Percentiles rank a stretch among this genome's conserved stretches.
Evolutionary conservation across 2,797 vertebrate species (phyloP).

Genomic region (Parauchenoglanis ngamensis): DNA sequence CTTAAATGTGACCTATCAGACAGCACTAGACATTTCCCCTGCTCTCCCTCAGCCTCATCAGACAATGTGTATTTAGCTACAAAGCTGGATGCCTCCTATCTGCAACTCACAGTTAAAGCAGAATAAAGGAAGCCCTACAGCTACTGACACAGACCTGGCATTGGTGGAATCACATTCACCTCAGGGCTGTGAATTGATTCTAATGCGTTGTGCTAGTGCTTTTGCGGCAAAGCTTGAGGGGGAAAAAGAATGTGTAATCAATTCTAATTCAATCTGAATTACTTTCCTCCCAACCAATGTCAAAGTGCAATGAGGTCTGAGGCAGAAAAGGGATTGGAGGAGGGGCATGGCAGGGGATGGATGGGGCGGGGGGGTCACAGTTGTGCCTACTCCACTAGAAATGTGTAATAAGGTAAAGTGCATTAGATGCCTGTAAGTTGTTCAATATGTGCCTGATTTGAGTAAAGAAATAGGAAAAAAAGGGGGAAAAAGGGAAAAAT

Average conservation of each 20-base stretch:
- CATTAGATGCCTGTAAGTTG: not conserved
- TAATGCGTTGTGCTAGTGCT: slow-evolving; percentile 41
- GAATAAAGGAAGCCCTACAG: slow-evolving; percentile 47
- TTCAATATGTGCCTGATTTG: slow-evolving; percentile 7
- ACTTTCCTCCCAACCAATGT: slow-evolving; percentile 26
- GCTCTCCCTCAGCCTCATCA: slow-evolving; percentile 36
- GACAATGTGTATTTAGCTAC: slow-evolving; percentile 40
- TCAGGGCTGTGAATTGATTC: slow-evolving; percentile 45
- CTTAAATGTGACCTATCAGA: slow-evolving; percentile 41
- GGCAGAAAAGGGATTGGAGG: slow-evolving; percentile 18
- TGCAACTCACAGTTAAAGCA: slow-evolving; percentile 40
- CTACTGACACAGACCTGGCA: slow-evolving; percentile 54
- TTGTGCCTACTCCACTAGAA: not conserved
- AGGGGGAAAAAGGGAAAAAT: not conserved
- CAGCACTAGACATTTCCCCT: slow-evolving; percentile 33
- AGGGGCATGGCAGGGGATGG: no score
- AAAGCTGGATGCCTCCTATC: slow-evolving; percentile 48
- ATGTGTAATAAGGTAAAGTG: not conserved
- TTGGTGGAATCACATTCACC: slow-evolving; percentile 40
- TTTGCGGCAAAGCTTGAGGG: slow-evolving; percentile 48
- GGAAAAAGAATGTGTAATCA: slow-evolving; percentile 52
- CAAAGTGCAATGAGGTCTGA: slow-evolving; percentile 36
- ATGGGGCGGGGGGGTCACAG: not conserved
- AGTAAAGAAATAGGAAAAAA: not conserved
- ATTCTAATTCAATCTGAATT: slow-evolving; percentile 61